Conservation (phyloP, 2,888 invertebrate genomes). For the Sylvicola fuscatus region DNA sequence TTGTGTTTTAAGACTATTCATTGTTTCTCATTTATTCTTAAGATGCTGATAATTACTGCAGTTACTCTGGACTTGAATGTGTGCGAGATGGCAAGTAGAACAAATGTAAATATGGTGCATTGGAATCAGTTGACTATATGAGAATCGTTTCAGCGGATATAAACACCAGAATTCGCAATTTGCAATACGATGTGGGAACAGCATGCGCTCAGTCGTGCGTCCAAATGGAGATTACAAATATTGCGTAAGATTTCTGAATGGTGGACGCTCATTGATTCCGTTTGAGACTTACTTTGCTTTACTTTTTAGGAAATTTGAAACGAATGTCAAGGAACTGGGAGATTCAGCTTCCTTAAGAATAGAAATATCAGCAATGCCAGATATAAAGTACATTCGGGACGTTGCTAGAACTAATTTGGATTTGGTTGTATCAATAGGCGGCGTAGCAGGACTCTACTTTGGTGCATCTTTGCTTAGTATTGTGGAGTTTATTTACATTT, state of each 20-base stretch:
- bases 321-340: neutral
- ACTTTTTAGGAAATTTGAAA: neutral
- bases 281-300: neutral
- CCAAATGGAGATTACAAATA: slow-evolving; percentile 6
- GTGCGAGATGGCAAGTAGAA: neutral
- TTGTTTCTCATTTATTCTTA: neutral
- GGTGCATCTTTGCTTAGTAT: slow-evolving; percentile 9
- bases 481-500: slow-evolving; percentile 8
- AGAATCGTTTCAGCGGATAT: slow-evolving; percentile 2
- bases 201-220: slow-evolving; percentile 7
- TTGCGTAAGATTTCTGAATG: slow-evolving; percentile 2
- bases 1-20: neutral
- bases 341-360: slow-evolving; percentile 3
- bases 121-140: neutral
- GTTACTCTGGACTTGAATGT: slow-evolving; percentile 1
- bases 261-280: neutral
- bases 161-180: slow-evolving; percentile 3
- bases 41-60: slow-evolving; percentile 2
- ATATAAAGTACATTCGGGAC: slow-evolving; percentile 5
- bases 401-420: slow-evolving; percentile 6
- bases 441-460: slow-evolving; percentile 8
- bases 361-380: slow-evolving; percentile 7
- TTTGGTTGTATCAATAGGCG: slow-evolving; percentile 8
- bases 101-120: neutral
- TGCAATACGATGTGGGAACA: slow-evolving; percentile 4